Evolutionary conservation across 2,888 invertebrate species (phyloP).

Genomic region (Opisthograptis luteolata): DNA sequence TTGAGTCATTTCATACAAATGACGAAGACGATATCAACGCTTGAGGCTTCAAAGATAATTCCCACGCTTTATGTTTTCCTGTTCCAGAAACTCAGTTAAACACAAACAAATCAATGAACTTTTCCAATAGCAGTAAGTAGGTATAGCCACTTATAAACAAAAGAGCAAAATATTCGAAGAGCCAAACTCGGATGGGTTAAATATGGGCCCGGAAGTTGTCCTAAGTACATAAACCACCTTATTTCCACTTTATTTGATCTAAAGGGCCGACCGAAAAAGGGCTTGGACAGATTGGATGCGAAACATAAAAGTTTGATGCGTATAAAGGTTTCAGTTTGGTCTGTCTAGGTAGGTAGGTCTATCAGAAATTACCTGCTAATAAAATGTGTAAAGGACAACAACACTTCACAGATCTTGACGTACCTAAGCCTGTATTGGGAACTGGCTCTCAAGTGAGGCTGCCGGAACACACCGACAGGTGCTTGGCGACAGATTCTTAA

Average conservation of each 20-base stretch:
- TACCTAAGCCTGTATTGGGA: no score
- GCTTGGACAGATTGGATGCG: constrained; percentile 4
- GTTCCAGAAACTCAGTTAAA: background rate
- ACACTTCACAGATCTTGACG: no score
- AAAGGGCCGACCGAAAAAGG: constrained; percentile 10
- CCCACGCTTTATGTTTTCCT: no score
- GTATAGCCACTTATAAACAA: constrained; percentile 1
- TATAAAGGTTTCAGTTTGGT: constrained; percentile 5
- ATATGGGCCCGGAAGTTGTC: constrained; percentile 21
- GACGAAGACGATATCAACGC: no score
- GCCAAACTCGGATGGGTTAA: constrained; percentile 11
- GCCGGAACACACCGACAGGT: no score
- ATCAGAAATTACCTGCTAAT: no score
- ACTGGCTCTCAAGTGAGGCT: no score
- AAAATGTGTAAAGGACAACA: no score
- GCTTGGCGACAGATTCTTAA: no score
- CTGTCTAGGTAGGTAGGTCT: no score
- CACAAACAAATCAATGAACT: background rate
- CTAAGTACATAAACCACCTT: constrained; percentile 31
- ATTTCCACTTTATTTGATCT: constrained; percentile 30
- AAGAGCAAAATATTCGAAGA: constrained; percentile 5
- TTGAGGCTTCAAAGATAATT: no score
- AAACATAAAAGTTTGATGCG: constrained; percentile 8
- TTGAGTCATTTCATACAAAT: no score
- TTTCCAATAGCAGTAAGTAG: background rate